A percentile compares a stretch with the other conserved stretches of the same genome.
Evolutionary conservation across 1,140 invertebrate genomes (phyloP).

Genomic region (Lasioglossum albipes): DNA sequence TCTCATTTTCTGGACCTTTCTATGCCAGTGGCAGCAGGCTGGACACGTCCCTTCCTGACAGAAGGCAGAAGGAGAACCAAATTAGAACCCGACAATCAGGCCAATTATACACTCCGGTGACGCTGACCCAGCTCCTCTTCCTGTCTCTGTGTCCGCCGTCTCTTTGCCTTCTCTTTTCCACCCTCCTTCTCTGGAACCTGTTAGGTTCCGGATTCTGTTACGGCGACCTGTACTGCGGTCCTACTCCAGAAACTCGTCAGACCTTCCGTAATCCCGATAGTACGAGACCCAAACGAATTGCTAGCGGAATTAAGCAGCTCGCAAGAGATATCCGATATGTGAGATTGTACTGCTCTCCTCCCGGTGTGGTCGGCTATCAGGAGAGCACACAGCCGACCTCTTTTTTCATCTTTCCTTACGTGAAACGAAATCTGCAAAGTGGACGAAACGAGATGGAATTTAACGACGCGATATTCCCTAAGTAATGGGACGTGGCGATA

Average conservation of each 20-base stretch:
- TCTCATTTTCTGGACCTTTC: slow-evolving; percentile 50
- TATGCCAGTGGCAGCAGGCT: slow-evolving; percentile 47
- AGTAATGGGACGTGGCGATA: not conserved
- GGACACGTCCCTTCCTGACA: slow-evolving; percentile 66
- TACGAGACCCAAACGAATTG: slow-evolving; percentile 74
- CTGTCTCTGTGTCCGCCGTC: slow-evolving; percentile 60
- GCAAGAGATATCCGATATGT: slow-evolving; percentile 48
- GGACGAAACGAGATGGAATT: not conserved
- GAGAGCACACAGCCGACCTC: slow-evolving; percentile 3
- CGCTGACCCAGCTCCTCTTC: slow-evolving; percentile 74
- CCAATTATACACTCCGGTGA: slow-evolving; percentile 80
- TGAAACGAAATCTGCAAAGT: not conserved
- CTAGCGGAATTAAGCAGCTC: slow-evolving; percentile 72
- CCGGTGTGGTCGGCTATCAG: slow-evolving; percentile 8
- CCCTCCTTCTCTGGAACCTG: slow-evolving; percentile 68
- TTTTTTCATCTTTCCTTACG: slow-evolving; percentile 8
- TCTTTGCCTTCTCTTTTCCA: slow-evolving; percentile 58
- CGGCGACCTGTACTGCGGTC: slow-evolving; percentile 63
- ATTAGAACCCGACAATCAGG: slow-evolving; percentile 79
- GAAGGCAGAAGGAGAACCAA: slow-evolving; percentile 72
- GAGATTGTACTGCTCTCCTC: slow-evolving; percentile 12
- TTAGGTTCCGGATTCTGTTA: slow-evolving; percentile 68
- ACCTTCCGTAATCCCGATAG: slow-evolving; percentile 75
- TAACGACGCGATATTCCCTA: not conserved
- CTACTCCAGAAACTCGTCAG: slow-evolving; percentile 76